Evolutionary conservation across 1,140 invertebrate genomes (phyloP).

Genomic region (Saccostrea echinata): DNA sequence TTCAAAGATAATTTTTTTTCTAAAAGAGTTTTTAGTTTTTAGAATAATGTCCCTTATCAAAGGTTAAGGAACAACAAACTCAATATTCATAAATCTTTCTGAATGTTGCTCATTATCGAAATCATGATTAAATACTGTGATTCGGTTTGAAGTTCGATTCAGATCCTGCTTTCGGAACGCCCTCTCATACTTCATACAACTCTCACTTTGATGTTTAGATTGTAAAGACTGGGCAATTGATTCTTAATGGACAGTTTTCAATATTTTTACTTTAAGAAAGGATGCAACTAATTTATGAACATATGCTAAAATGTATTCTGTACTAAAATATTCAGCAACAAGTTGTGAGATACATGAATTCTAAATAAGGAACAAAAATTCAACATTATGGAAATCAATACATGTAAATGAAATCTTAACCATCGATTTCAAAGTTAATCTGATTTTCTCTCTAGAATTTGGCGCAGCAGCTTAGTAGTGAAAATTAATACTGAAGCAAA

Average conservation of each 20-base stretch:
- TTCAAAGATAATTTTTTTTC: not conserved
- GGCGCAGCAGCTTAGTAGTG: no score
- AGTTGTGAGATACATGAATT: not conserved
- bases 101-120: constrained; percentile 20
- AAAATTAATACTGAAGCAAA: no score
- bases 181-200: not conserved
- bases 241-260: not conserved
- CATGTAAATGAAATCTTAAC: not conserved
- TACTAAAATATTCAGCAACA: not conserved
- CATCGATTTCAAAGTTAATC: not conserved
- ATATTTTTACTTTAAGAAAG: not conserved
- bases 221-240: not conserved
- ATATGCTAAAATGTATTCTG: not conserved
- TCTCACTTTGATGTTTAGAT: not conserved
- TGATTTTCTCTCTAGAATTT: not conserved
- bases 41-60: constrained; percentile 23
- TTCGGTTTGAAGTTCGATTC: constrained; percentile 20
- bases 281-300: constrained; percentile 14
- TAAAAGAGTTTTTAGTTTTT: not conserved
- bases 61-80: not conserved
- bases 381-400: not conserved
- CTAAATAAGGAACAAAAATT: not conserved
- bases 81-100: constrained; percentile 1
- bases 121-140: constrained; percentile 14
- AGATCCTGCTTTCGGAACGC: not conserved